A percentile compares a stretch with the other conserved stretches of the same genome.
These are phyloP conservation scores for Drosophila macrothrix DNA, from an alignment of 2,888 invertebrate genomes.

Conservation along the genomic window DNA sequence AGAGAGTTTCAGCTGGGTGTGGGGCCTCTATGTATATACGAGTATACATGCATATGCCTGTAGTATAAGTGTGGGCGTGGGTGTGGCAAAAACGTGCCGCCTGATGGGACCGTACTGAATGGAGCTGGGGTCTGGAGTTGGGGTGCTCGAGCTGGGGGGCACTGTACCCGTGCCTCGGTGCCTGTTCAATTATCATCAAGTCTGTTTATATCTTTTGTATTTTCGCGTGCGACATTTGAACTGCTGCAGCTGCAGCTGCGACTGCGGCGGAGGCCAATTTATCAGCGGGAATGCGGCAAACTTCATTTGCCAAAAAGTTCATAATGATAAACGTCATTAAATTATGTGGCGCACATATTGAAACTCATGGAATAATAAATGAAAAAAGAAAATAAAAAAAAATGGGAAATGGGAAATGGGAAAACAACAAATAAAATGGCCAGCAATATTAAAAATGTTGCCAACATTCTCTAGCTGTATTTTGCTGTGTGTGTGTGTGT, in stretches of 20 bases:
- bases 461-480: slow-evolving; percentile 14
- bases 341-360: slow-evolving; percentile 68
- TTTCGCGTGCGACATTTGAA: slow-evolving; percentile 57
- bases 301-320: slow-evolving; percentile 40
- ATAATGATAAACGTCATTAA: slow-evolving; percentile 55
- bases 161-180: slow-evolving; percentile 5
- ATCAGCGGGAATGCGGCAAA: slow-evolving; percentile 34
- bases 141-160: background rate
- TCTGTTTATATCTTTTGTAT: slow-evolving; percentile 48
- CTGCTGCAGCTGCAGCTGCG: slow-evolving; percentile 28
- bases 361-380: slow-evolving; percentile 52
- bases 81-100: slow-evolving; percentile 58
- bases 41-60: background rate
- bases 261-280: slow-evolving; percentile 25
- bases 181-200: slow-evolving; percentile 52
- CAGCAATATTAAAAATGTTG: slow-evolving; percentile 71
- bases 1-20: slow-evolving; percentile 35
- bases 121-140: background rate
- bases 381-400: slow-evolving; percentile 19
- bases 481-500: slow-evolving; percentile 2
- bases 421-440: slow-evolving; percentile 43
- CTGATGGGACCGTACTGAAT: slow-evolving; percentile 21
- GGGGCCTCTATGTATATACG: slow-evolving; percentile 31
- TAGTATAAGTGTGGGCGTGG: slow-evolving; percentile 62
- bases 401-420: slow-evolving; percentile 18